Base-by-base conservation (phyloP, 2,113 vertebrate species). In the Tretioscincus oriximinensis region DNA sequence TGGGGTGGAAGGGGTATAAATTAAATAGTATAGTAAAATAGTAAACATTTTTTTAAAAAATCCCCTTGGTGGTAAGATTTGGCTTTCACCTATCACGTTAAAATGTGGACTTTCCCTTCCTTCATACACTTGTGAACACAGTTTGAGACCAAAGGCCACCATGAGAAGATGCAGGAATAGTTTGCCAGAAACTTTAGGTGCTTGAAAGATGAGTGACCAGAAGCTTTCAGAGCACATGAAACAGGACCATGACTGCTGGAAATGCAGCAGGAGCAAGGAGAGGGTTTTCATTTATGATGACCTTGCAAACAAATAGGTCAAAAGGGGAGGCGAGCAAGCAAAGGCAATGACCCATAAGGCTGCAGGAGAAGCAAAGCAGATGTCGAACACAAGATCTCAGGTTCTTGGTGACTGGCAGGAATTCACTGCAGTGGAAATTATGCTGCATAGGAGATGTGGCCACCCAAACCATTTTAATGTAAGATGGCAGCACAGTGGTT, bases 301-400 rank as follows among this genome's bases (percentile, higher is more conserved):
- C 69, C 80, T 67, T 4, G 51, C 28, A 12, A 77, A 54, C 26
- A 16, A 85, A 87, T 70, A 2, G 2, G 90, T 90, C 89, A 85
- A 92, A 89, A 93, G 89, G 91, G 84, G 89, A 92, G 82, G 51
- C 35, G 0, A 1, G 28, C 12, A 85, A 83, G 85, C 91, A 89
- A 70, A 89, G 81, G 49, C 66, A 45, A 76, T 95, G 94, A 95
- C 94, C 94, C 89, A 31, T 71, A 72, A 88, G 89, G 84, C 81
- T 79, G 6, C 0, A 0, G 69, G 11, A 83, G 78, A 89, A 92
- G 92, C 18, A 41, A 88, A 93, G 31, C 94, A 94, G 90, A 92
- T 94, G 94, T 81, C 66, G 80, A 93, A 94, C 91, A 95, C 92
- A 90, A 93, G 91, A 86, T 85, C 11, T 6, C 84, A 66, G 35